Evolutionary conservation across 2,888 invertebrate genomes (phyloP).

Genomic region (Ptilodon capucinus): DNA sequence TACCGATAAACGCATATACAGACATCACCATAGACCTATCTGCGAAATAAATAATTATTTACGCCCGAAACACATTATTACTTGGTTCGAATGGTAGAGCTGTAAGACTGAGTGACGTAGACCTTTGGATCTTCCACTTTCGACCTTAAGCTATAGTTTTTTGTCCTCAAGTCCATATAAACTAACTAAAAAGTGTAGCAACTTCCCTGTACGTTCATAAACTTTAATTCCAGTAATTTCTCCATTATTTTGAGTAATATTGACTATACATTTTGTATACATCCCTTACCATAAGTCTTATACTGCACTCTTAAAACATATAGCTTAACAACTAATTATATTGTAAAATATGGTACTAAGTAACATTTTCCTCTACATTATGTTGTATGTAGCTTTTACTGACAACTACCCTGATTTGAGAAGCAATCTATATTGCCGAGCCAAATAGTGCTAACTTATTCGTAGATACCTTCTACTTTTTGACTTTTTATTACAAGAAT

Average conservation of each 20-base stretch:
- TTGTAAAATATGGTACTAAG: no score
- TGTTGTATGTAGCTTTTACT: neutral
- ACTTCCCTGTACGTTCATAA: neutral
- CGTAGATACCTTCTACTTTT: conserved; percentile 14
- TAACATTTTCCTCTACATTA: neutral
- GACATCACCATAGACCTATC: conserved; percentile 2
- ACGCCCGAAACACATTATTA: conserved; percentile 2
- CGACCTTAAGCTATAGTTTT: neutral
- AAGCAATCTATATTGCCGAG: conserved; percentile 8
- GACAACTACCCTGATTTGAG: neutral
- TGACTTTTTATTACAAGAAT: conserved; percentile 4
- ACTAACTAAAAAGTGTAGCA: neutral
- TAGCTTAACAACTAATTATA: no score
- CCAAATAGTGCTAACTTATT: conserved; percentile 6
- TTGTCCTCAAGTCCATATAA: neutral
- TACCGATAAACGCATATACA: conserved; percentile 86
- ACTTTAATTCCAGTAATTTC: neutral
- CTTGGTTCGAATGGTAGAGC: neutral
- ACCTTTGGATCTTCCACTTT: conserved; percentile 2
- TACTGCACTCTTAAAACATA: no score
- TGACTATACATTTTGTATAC: neutral
- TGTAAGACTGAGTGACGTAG: conserved; percentile 17
- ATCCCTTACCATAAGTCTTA: no score
- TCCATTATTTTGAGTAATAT: neutral
- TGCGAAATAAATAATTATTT: conserved; percentile 1